Evolutionary conservation across 64 coral and sea anemone species (phyloP), one percentile per base, ranked within the genome.

Genomic region (Dendronephthya gigantea): DNA sequence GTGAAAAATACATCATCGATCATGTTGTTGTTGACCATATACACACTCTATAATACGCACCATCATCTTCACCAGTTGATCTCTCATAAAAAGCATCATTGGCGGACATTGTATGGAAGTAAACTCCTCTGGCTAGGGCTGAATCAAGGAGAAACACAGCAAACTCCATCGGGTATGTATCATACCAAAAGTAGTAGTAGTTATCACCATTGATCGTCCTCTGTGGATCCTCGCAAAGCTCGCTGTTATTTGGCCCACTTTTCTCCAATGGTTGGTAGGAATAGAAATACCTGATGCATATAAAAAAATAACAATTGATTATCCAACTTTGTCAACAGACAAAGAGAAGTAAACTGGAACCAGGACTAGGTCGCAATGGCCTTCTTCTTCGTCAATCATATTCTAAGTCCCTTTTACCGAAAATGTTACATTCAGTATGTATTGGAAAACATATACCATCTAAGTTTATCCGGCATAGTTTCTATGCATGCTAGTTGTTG

Each of bases 61-160:
- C 55, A 23, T 62, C 55, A 27, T 4, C 19, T 62, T 62, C 55
- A 1, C 55, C 55, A 1, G 10, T 15, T 1, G 55, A 62, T 62
- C 55, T 79, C 1, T 79, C 32, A 39, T 79, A 79, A 79, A 79
- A 79, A 34, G 72, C 72, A 79, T 79, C 72, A 79, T 79, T 79
- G 27, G 19, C 30, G 9, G 9, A 36, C 32, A 79, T 34, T 29
- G 72, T 79, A 19, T 79, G 72, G 36, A 79, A 39, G 13, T 79
- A 79, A 29, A 79, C 72, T 34, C 72, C 72, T 79, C 72, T 79
- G 0, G 72, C 72, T 29, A 79, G 22, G 72, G 72, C 72, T 3
- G 72, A 79, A 33, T 79, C 72, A 9, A 79, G 72, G 15, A 79
- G 30, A 35, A 79, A 79, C 72, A 12, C 72, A 36, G 72, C 72